Base-by-base conservation (phyloP, 2,113 vertebrate species). In the Pogonocichla stellata region DNA sequence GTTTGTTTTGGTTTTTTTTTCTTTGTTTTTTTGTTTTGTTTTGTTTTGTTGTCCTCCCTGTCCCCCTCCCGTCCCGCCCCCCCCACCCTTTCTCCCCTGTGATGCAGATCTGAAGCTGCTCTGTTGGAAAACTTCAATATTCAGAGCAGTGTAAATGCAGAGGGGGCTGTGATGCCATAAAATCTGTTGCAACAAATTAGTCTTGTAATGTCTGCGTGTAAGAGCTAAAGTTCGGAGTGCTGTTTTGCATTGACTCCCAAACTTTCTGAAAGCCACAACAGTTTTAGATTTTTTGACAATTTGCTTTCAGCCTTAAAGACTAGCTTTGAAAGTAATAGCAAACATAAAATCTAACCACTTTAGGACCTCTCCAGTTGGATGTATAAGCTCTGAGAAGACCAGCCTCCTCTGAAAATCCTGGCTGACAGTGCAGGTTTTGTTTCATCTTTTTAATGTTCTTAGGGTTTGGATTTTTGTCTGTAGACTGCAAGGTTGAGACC, bases 41-140 rank as follows among this genome's bases (percentile, higher is more conserved):
- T 22, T 43, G 42, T 43, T 43, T 18, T 43, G 43, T 43, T n/a
- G n/a, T n/a, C n/a, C n/a, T n/a, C n/a, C n/a, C n/a, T n/a, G n/a
- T n/a, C n/a, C n/a, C n/a, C n/a, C n/a, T n/a, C n/a, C n/a, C n/a
- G n/a, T n/a, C n/a, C n/a, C n/a, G n/a, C n/a, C n/a, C n/a, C n/a
- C n/a, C n/a, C n/a, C n/a, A n/a, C n/a, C 0, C 1, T 67, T 13
- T 7, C 7, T 34, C 31, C 25, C 4, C 3, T 16, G 9, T 61
- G 45, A 36, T 86, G 24, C 12, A 53, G 36, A 36, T 85, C 58
- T 82, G 62, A 94, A 88, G 15, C 50, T 77, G 31, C 88, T 83
- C 58, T 26, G 12, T 57, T 88, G 70, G 62, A 82, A 94, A 77
- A 80, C 50, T 56, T 77, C 0, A 3, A 3, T 92, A 62, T 29